Base-by-base conservation (phyloP, 2,797 vertebrate species). In the Intellagama lesueurii region DNA sequence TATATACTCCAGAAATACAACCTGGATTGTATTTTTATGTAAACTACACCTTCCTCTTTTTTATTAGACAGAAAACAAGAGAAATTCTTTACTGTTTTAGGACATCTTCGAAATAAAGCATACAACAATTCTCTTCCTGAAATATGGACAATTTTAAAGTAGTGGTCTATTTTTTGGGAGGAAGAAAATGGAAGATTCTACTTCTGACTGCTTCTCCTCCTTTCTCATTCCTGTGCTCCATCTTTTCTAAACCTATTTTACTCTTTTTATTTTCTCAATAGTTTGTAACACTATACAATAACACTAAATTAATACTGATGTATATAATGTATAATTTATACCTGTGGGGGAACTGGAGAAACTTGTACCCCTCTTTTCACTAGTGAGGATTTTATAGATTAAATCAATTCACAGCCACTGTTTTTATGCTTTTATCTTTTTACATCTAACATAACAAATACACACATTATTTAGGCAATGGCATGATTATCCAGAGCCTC, bases 151-250 rank as follows among this genome's bases (percentile, higher is more conserved):
- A 56, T 8, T 56, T 14, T 64, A 64, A 64, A 19, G 19, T 2
- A 64, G 60, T 64, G 60, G 19, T 64, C 5, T 64, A 32, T 90
- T 94, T 91, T 28, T 2, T 4, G 12, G 28, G 89, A 49, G 11
- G 49, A 66, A 4, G 68, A 75, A 81, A 85, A 68, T 60, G 77
- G 40, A 66, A 88, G 49, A 78, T 85, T 81, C 28, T 85, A 69
- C n/a, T 88, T 90, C 52, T 7, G 24, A 56, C 1, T 2, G 69
- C 44, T 90, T 72, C 69, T 86, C 86, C 88, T 90, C 44, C 69
- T 77, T 91, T 30, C 68, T 56, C 69, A 49, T 77, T 93, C 92
- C 81, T 94, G 89, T 88, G 11, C 19, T 89, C 52, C 87, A 79
- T 83, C 76, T 26, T 32, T 90, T 87, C 68, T 72, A 77, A 78